A percentile compares a stretch with the other conserved stretches of the same genome.
These are phyloP conservation scores for Onychorhynchus coronatus DNA, from an alignment of 2,113 vertebrate species.

Conservation along the genomic window DNA sequence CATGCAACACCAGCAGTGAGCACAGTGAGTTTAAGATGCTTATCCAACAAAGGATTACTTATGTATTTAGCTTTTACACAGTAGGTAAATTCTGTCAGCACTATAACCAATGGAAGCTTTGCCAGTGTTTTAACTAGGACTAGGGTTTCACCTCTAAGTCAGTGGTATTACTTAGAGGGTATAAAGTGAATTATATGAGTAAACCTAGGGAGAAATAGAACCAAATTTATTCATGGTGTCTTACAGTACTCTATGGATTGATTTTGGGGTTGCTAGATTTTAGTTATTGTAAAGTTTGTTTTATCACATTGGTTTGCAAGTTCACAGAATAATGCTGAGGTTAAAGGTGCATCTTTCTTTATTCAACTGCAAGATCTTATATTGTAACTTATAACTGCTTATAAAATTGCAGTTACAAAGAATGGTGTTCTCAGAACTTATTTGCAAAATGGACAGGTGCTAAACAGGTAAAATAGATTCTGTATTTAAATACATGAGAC, in stretches of 20 bases:
- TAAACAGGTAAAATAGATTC: not conserved
- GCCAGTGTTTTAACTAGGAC: not conserved
- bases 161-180: not conserved
- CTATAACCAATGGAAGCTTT: not conserved
- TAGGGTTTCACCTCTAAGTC: not conserved
- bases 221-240: not conserved
- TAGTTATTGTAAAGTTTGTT: not conserved
- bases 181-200: not conserved
- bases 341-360: not conserved
- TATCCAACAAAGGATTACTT: not conserved
- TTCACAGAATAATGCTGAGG: not conserved
- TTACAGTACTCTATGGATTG: not conserved
- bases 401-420: not conserved
- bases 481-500: not conserved
- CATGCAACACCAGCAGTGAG: not conserved
- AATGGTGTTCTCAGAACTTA: not conserved
- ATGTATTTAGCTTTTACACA: not conserved
- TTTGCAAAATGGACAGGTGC: not conserved
- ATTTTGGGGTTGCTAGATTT: not conserved
- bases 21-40: not conserved
- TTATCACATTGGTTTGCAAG: not conserved
- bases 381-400: too few species aligned
- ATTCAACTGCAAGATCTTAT: not conserved
- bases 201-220: not conserved
- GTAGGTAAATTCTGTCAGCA: not conserved